Evolutionary conservation across 1,140 invertebrate species (phyloP).

Genomic region (Aphelinus certus): DNA sequence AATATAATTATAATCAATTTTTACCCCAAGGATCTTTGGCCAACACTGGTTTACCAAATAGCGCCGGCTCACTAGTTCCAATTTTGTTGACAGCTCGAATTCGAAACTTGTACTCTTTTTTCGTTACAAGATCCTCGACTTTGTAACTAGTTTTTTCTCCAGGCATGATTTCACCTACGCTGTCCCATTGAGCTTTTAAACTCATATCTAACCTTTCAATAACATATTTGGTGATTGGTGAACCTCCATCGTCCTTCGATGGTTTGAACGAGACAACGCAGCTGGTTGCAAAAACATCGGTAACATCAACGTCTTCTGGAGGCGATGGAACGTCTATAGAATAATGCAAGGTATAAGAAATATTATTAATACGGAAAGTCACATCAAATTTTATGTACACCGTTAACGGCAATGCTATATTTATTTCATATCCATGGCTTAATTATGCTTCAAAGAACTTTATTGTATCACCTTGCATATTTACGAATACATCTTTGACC

Average conservation of each 20-base stretch:
- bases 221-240: constrained; percentile 89
- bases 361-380: constrained; percentile 4
- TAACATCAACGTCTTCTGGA: constrained; percentile 89
- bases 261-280: constrained; percentile 93
- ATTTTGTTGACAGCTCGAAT: constrained; percentile 94
- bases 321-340: constrained; percentile 82
- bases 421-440: not conserved
- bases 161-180: constrained; percentile 77
- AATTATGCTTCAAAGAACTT: not conserved
- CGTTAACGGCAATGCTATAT: not conserved
- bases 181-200: constrained; percentile 88
- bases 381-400: not conserved
- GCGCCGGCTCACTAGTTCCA: constrained; percentile 86
- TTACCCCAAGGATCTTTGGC: constrained; percentile 98
- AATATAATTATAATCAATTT: constrained; percentile 42
- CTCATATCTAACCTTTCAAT: constrained; percentile 94
- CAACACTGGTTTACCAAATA: constrained; percentile 85
- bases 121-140: constrained; percentile 85
- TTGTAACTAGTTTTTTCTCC: constrained; percentile 80
- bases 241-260: constrained; percentile 92
- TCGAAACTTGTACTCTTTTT: constrained; percentile 94
- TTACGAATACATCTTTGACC: constrained; percentile 82
- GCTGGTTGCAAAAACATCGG: constrained; percentile 90
- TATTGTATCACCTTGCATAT: constrained; percentile 76
- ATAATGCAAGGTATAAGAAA: constrained; percentile 22